Evolutionary conservation across 2,888 invertebrate species (phyloP).

Genomic region (Rhagium mordax): DNA sequence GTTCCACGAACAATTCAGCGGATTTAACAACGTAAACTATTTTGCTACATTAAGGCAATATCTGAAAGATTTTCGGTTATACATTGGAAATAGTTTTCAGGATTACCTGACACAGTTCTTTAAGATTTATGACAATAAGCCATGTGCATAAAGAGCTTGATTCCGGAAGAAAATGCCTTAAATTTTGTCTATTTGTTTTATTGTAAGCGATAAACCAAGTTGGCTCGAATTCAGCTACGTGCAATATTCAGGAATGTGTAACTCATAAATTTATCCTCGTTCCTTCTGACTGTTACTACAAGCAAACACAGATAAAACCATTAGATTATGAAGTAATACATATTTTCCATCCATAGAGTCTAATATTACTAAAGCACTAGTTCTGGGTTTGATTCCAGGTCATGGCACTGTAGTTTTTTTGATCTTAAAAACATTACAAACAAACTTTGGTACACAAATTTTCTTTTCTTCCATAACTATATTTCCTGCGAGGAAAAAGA

Average conservation of each 20-base stretch:
- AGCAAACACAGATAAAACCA: background rate
- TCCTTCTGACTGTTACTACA: background rate
- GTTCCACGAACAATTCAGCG: background rate
- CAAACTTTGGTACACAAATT: too few relatives aligned
- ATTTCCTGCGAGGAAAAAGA: background rate
- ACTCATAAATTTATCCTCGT: background rate
- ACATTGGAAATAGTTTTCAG: background rate
- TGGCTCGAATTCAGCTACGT: background rate
- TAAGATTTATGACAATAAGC: slow-evolving; percentile 9
- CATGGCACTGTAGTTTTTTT: too few relatives aligned
- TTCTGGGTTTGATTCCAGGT: too few relatives aligned
- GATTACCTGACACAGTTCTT: slow-evolving; percentile 8
- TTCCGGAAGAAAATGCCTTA: slow-evolving; percentile 5
- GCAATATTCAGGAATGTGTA: background rate
- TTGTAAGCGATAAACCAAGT: slow-evolving; percentile 2
- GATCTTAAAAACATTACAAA: too few relatives aligned
- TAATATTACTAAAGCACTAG: too few relatives aligned
- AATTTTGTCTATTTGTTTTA: slow-evolving; percentile 6
- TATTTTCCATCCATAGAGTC: background rate
- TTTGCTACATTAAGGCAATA: background rate
- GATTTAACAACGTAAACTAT: background rate
- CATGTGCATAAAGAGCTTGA: background rate
- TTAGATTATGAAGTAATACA: background rate
- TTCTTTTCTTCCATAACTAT: background rate
- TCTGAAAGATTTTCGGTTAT: background rate